A percentile compares a stretch with the other conserved stretches of the same genome.
Conservation (phyloP, 2,888 invertebrate species). For the Agrotis exclamationis region DNA sequence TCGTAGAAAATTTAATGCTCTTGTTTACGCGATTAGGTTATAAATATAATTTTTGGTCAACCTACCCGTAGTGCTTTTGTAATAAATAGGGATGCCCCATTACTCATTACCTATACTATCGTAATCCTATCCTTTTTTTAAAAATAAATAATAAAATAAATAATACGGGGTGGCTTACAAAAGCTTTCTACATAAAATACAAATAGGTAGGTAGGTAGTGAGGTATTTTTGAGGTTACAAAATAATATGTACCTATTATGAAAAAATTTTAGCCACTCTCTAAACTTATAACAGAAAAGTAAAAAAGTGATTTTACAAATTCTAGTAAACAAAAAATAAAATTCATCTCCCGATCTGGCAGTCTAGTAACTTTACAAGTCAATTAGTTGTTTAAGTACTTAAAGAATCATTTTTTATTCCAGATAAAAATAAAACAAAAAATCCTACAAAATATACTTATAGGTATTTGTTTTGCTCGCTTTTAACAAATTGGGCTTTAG, state of each 20-base stretch:
- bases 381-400: slow-evolving; percentile 24
- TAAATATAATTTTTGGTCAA: slow-evolving; percentile 3
- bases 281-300: slow-evolving; percentile 21
- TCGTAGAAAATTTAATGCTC: slow-evolving; percentile 21
- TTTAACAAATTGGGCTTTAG: slow-evolving; percentile 21
- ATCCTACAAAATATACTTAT: not conserved
- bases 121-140: not conserved
- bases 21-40: slow-evolving; percentile 21
- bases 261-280: not conserved
- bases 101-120: not conserved
- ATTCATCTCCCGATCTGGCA: not conserved
- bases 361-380: slow-evolving; percentile 24
- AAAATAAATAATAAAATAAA: too few species aligned
- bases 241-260: not conserved
- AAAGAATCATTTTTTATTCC: slow-evolving; percentile 20
- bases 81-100: not conserved
- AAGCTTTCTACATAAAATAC: not conserved
- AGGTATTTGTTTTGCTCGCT: slow-evolving; percentile 4
- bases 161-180: too few species aligned
- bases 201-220: too few species aligned
- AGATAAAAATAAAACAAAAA: slow-evolving; percentile 6
- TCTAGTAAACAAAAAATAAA: not conserved
- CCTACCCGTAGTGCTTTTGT: too few species aligned
- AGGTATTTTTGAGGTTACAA: not conserved
- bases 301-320: slow-evolving; percentile 1